These are phyloP conservation scores for Saguinus midas DNA, from an alignment of 2,113 vertebrate species.

Conservation along the genomic window DNA sequence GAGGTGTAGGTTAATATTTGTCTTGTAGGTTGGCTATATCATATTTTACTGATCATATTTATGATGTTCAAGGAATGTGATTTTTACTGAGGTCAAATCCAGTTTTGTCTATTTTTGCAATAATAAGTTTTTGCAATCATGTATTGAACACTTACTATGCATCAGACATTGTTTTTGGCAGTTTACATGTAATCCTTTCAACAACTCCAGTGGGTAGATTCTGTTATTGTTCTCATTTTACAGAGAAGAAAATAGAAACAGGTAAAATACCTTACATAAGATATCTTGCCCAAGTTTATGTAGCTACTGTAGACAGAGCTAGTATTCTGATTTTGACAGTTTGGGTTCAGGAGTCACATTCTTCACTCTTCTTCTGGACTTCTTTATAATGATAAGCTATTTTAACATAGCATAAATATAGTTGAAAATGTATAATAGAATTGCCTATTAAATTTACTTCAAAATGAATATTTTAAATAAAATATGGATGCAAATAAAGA, in stretches of 20 bases:
- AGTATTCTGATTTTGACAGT: neutral
- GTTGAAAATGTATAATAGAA: neutral
- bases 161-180: neutral
- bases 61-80: neutral
- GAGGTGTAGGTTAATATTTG: neutral
- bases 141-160: neutral
- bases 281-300: neutral
- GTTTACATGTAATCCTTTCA: slow-evolving; percentile 1
- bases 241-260: neutral
- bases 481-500: neutral
- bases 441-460: neutral
- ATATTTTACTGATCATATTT: neutral
- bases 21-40: neutral
- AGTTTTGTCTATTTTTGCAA: neutral
- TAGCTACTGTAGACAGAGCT: neutral
- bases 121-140: neutral
- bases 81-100: neutral
- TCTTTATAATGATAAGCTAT: neutral
- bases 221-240: neutral
- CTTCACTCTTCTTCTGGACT: neutral
- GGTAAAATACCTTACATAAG: neutral
- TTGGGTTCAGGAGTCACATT: neutral
- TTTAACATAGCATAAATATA: neutral
- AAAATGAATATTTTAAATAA: neutral
- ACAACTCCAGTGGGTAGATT: neutral